A percentile compares a stretch with the other conserved stretches of the same genome.
Conservation (phyloP, 2,113 vertebrate genomes). For the Dasyornis broadbenti region DNA sequence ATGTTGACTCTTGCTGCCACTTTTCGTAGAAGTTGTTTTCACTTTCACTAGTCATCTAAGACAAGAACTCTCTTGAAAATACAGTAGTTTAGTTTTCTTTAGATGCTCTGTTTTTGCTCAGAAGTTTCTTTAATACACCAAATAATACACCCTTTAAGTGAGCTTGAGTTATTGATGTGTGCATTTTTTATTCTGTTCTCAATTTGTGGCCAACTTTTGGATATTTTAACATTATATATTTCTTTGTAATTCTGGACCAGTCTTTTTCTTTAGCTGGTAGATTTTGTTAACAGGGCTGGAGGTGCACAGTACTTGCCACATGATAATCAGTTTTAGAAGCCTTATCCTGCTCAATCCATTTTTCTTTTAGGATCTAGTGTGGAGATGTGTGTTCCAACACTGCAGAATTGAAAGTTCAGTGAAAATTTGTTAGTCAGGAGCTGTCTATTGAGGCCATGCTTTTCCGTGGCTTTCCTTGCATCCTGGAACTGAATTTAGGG, state of each 20-base stretch:
- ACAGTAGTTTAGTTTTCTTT: not conserved
- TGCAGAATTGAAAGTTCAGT: not conserved
- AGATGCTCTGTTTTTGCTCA: not conserved
- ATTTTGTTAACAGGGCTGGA: not conserved
- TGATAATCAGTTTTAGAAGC: not conserved
- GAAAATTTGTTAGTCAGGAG: not conserved
- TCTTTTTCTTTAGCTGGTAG: not conserved
- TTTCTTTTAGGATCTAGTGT: not conserved
- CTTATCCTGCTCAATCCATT: rapidly evolving
- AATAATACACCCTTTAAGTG: not conserved
- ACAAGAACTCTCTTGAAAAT: not conserved
- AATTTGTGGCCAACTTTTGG: not conserved
- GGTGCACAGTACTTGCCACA: not conserved
- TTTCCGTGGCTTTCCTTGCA: not conserved
- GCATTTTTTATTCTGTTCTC: not conserved
- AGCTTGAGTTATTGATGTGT: not conserved
- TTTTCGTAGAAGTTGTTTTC: not conserved
- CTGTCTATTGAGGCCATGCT: rapidly evolving
- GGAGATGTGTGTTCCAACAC: not conserved
- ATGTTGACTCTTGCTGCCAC: not conserved
- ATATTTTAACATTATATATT: not conserved
- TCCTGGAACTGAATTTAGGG: not conserved
- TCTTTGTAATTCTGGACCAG: not conserved
- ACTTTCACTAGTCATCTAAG: not conserved
- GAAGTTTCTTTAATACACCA: not conserved